Evolutionary conservation across 2,888 invertebrate species (phyloP), one percentile per base, ranked within the genome.

Genomic region (Drosophila greeni): DNA sequence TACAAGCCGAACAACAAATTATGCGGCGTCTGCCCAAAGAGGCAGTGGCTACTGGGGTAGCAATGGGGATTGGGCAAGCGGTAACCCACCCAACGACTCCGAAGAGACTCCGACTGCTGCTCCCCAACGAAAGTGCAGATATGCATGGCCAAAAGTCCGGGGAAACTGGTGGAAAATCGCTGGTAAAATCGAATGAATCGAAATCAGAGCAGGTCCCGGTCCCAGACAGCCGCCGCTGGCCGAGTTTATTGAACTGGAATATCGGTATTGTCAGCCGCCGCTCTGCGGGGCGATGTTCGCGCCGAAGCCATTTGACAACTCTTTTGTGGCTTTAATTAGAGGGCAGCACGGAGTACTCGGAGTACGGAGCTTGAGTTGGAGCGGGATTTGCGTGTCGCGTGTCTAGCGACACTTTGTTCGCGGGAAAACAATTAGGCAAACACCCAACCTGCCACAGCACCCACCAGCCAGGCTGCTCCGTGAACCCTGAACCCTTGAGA

Each of bases 1-100:
- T 66, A 58, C 80, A 70, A 71, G 72, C 66, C 82, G 80, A 79
- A 82, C 67, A 61, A 79, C 79, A 80, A 80, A 84, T 84, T 80
- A 79, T 80, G 76, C 70, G 82, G 74, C 59, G 48, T 42, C 54
- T 47, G 72, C 70, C 84, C 76, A 74, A 82, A 53, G 66, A 33
- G 80, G 72, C 29, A 36, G 47, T 42, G 33, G 3, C 70, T 36
- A 36, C n/a, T 43, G 64, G 65, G 34, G 58, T 58, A 37, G 54
- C 18, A 33, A 54, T 24, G 49, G 57, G 11, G 18, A 16, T 39
- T 39, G 47, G 61, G 16, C 36, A 31, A 45, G 58, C 23, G 80
- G 80, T 71, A 80, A 79, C 76, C 56, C 54, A 39, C 31, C 37
- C 47, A 18, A 31, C 29, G 34, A 18, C 45, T 29, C 29, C 45